Evolutionary conservation across 2,888 invertebrate species (phyloP).

Genomic region (Mythimna pallens): DNA sequence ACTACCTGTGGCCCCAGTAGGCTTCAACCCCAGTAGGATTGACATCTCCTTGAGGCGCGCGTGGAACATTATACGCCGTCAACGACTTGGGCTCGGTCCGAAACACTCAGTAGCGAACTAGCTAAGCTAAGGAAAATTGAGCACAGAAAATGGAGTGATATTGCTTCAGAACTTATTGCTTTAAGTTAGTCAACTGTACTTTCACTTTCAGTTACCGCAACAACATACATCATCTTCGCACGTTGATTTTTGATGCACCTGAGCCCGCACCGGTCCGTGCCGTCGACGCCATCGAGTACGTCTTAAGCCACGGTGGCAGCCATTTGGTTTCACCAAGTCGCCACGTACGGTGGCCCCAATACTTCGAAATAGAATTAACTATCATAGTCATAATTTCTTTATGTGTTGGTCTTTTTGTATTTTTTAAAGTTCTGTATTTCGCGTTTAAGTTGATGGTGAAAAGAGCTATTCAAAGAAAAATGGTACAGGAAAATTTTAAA

Average conservation of each 20-base stretch:
- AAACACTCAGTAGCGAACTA: too few species aligned
- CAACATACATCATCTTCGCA: constrained; percentile 33
- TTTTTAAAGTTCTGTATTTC: constrained; percentile 32
- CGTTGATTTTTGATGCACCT: constrained; percentile 20
- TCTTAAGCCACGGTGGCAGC: constrained; percentile 22
- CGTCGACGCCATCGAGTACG: constrained; percentile 43
- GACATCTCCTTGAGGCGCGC: too few species aligned
- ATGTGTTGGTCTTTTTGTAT: constrained; percentile 1
- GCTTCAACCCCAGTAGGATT: too few species aligned
- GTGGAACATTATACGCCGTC: too few species aligned
- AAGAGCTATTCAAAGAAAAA: constrained; percentile 4
- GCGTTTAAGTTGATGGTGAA: constrained; percentile 5
- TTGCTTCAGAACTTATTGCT: background rate
- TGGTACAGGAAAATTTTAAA: constrained; percentile 10
- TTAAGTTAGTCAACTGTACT: background rate
- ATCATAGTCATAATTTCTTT: constrained; percentile 11
- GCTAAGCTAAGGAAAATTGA: too few species aligned
- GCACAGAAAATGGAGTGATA: too few species aligned
- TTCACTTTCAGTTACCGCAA: constrained; percentile 23
- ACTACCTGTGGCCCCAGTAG: too few species aligned
- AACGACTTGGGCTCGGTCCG: too few species aligned
- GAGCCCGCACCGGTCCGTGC: constrained; percentile 39
- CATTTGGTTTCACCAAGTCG: constrained; percentile 32
- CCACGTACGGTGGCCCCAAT: constrained; percentile 28
- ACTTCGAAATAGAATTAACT: constrained; percentile 36